A percentile compares a stretch with the other conserved stretches of the same genome.
Conservation (phyloP, 2,888 invertebrate genomes). For the Meiosimyza platycephala region DNA sequence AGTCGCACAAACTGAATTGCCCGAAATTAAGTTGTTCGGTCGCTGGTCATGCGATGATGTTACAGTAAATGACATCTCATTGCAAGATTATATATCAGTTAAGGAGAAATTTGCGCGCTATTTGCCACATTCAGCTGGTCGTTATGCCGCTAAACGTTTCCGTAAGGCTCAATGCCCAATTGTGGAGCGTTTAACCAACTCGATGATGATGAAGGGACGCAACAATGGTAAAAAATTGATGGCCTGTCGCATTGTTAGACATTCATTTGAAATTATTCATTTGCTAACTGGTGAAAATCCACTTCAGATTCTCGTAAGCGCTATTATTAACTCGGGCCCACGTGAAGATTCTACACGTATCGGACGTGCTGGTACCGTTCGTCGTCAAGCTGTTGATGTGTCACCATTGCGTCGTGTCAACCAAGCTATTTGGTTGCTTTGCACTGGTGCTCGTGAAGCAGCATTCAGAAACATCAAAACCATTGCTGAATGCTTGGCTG, state of each 20-base stretch:
- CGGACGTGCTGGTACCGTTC: slow-evolving; percentile 99
- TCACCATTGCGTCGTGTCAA: too few relatives aligned
- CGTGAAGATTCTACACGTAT: slow-evolving; percentile 99
- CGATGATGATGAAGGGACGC: slow-evolving; percentile 99
- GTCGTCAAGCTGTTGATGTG: too few relatives aligned
- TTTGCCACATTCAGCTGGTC: slow-evolving; percentile 97
- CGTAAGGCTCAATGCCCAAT: slow-evolving; percentile 99
- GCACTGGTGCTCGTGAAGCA: too few relatives aligned
- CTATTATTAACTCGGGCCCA: slow-evolving; percentile 99
- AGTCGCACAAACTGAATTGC: slow-evolving; percentile 81
- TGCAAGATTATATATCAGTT: slow-evolving; percentile 95
- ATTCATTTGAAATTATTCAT: slow-evolving; percentile 99
- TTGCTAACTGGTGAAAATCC: slow-evolving; percentile 90
- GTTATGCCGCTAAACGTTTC: slow-evolving; percentile 98
- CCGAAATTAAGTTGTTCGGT: slow-evolving; percentile 97
- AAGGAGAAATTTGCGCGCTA: slow-evolving; percentile 99
- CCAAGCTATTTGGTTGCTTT: too few relatives aligned
- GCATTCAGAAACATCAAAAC: too few relatives aligned
- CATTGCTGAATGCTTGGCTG: too few relatives aligned
- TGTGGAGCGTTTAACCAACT: too few relatives aligned
- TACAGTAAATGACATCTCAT: slow-evolving; percentile 96
- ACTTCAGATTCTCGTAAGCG: slow-evolving; percentile 90
- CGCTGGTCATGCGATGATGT: slow-evolving; percentile 98
- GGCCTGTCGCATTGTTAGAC: slow-evolving; percentile 98
- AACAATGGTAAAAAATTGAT: slow-evolving; percentile 99